These are phyloP conservation scores for Myotis daubentonii DNA, from an alignment of 2,797 vertebrate genomes.

Conservation along the genomic window DNA sequence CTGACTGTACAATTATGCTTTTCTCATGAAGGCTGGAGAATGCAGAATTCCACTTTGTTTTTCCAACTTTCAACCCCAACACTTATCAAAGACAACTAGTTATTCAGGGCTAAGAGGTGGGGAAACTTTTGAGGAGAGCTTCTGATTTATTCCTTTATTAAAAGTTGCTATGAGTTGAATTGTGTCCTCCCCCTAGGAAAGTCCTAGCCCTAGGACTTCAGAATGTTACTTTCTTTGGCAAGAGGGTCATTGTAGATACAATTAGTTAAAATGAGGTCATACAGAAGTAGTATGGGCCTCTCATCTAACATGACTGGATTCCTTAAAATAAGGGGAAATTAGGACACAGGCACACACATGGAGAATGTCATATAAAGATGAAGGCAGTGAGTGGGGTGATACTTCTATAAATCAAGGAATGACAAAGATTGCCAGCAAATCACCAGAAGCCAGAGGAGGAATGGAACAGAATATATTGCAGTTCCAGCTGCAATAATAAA, in stretches of 20 bases:
- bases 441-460: neutral
- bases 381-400: neutral
- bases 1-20: neutral
- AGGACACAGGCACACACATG: neutral
- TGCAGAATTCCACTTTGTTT: neutral
- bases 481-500: neutral
- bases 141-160: neutral
- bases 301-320: neutral
- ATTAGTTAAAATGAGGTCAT: neutral
- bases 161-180: neutral
- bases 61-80: neutral
- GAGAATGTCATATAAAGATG: neutral
- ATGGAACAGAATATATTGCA: neutral
- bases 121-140: neutral
- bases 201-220: neutral
- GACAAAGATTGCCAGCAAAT: neutral
- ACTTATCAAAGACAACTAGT: neutral
- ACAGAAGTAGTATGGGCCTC: neutral
- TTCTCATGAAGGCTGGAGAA: neutral
- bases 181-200: neutral
- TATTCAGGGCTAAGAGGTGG: neutral
- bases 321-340: neutral
- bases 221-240: conserved; percentile 10
- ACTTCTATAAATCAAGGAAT: neutral
- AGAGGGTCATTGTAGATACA: neutral